These are phyloP conservation scores for Danionella dracula DNA, from an alignment of 2,797 vertebrate genomes.

Conservation along the genomic window DNA sequence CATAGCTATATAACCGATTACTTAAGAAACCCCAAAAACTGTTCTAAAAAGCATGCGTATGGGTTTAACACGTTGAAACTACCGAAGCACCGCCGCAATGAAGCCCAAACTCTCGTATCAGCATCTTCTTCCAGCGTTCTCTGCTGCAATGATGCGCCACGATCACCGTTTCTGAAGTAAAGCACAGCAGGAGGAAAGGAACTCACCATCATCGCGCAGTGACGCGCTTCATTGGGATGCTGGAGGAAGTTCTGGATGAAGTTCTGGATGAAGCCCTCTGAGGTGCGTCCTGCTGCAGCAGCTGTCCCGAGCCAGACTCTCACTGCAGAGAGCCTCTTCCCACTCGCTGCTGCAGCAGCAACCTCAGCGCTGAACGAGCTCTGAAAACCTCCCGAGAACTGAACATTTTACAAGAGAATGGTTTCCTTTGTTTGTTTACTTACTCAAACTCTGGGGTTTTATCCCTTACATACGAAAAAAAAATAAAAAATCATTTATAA, in stretches of 20 bases:
- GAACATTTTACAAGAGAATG: too few species aligned
- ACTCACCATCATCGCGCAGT: constrained; percentile 66
- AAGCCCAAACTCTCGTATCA: too few species aligned
- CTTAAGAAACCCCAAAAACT: too few species aligned
- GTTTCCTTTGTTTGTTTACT: too few species aligned
- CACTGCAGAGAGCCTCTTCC: constrained; percentile 7
- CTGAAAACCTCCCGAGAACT: too few species aligned
- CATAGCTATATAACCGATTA: too few species aligned
- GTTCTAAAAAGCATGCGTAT: too few species aligned
- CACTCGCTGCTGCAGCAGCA: background rate
- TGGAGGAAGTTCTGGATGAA: constrained; percentile 12
- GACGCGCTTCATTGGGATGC: background rate
- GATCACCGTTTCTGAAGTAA: constrained; percentile 54
- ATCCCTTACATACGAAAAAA: too few species aligned
- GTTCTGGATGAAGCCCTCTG: constrained; percentile 24
- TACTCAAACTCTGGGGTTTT: too few species aligned
- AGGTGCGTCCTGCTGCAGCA: constrained; percentile 5
- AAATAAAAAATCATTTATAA: too few species aligned
- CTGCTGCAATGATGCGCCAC: constrained; percentile 8
- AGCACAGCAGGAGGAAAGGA: constrained; percentile 41
- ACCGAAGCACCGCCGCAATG: too few species aligned
- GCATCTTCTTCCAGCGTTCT: background rate
- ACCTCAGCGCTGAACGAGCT: background rate
- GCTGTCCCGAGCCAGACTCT: background rate
- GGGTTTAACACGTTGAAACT: too few species aligned